Percentiles rank a stretch among this genome's conserved stretches.
Evolutionary conservation across 2,113 vertebrate species (phyloP).

Genomic region (Odocoileus virginianus): DNA sequence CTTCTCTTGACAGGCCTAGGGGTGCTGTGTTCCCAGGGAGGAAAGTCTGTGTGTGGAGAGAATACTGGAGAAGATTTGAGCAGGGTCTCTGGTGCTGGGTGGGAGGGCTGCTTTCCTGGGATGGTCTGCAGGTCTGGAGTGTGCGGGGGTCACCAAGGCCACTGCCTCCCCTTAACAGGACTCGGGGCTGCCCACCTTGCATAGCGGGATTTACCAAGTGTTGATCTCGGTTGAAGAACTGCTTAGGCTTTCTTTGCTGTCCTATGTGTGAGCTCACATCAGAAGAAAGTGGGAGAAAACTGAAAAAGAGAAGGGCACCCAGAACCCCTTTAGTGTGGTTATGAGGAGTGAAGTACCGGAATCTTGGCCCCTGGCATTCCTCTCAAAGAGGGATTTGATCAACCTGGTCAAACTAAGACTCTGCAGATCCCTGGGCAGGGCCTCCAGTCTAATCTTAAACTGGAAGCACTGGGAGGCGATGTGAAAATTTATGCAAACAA

Average conservation of each 20-base stretch:
- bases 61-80: not conserved
- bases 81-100: not conserved
- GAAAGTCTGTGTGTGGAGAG: too few relatives aligned
- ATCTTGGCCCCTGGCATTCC: not conserved
- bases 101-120: fast-evolving
- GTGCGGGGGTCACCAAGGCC: fast-evolving
- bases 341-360: not conserved
- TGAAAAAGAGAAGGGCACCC: not conserved
- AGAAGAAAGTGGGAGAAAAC: not conserved
- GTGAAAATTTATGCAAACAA: not conserved
- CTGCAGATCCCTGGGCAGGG: not conserved
- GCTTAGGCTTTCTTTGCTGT: not conserved
- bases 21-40: too few relatives aligned
- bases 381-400: not conserved
- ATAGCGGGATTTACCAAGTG: too few relatives aligned
- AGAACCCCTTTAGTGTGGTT: not conserved
- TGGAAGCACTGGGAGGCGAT: not conserved
- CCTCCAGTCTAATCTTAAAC: fast-evolving
- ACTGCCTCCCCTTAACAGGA: not conserved
- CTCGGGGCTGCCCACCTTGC: fast-evolving
- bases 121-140: too few relatives aligned
- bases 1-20: not conserved
- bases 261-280: not conserved
- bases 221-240: not conserved
- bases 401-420: not conserved